These are phyloP conservation scores for Orthochromis malagaraziensis DNA, from an alignment of 2,113 vertebrate genomes.

Conservation along the genomic window DNA sequence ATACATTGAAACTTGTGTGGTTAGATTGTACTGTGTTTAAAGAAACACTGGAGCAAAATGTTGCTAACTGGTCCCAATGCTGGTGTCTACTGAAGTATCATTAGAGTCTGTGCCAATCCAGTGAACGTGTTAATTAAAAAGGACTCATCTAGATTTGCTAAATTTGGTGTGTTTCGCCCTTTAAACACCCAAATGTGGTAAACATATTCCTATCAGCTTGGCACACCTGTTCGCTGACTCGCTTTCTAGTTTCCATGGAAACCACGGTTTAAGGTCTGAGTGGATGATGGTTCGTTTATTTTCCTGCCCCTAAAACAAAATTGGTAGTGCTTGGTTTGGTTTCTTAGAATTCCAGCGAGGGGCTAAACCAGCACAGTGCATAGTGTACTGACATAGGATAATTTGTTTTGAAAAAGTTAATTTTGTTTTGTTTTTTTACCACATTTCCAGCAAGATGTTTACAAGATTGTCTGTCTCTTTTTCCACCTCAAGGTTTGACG, in stretches of 20 bases:
- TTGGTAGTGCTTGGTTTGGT: not conserved
- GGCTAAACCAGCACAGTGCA: not conserved
- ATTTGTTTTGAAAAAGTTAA: not conserved
- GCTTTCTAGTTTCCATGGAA: conserved; percentile 47
- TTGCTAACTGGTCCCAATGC: not conserved
- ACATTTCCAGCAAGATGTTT: not conserved
- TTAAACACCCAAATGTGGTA: not conserved
- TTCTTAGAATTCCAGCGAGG: not conserved
- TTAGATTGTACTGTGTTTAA: not conserved
- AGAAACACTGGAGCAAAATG: not conserved
- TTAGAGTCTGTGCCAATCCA: not conserved
- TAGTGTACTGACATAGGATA: not conserved
- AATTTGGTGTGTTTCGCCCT: not conserved
- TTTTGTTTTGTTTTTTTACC: not conserved
- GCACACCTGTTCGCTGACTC: not conserved
- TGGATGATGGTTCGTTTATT: not conserved
- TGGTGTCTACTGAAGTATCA: not conserved
- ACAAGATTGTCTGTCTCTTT: not conserved
- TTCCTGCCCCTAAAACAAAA: not conserved
- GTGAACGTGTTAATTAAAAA: conserved; percentile 1
- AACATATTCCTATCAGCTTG: conserved; percentile 1
- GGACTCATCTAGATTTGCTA: not conserved
- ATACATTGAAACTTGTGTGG: not conserved
- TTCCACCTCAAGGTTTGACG: conserved; percentile 67
- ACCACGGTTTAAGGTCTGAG: conserved; percentile 5